Evolutionary conservation across 2,888 invertebrate genomes (phyloP).

Genomic region (Parascotia fuliginaria): DNA sequence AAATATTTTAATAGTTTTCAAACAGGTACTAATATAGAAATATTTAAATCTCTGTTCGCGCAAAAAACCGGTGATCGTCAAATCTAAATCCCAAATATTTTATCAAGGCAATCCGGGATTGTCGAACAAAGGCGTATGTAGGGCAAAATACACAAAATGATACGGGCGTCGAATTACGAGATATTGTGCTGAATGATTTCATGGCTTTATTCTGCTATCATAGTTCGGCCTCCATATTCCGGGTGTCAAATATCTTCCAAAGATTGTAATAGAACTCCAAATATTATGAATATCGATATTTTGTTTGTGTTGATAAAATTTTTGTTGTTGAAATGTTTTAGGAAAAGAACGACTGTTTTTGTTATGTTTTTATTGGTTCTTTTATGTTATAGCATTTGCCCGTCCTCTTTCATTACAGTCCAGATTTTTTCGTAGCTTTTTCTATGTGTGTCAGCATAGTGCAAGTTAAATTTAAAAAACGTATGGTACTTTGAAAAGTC

Average conservation of each 20-base stretch:
- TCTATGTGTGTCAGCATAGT: no score
- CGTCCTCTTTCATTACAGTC: no score
- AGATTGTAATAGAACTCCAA: slow-evolving; percentile 16
- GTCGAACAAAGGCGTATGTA: slow-evolving; percentile 26
- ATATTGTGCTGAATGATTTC: slow-evolving; percentile 36
- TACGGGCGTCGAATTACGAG: slow-evolving; percentile 53
- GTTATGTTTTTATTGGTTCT: no score
- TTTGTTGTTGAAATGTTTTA: no score
- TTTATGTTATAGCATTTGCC: no score
- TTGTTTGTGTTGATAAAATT: neutral
- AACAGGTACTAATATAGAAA: neutral
- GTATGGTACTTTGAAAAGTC: no score
- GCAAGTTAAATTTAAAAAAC: no score
- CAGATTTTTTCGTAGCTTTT: no score
- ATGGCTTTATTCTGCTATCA: slow-evolving; percentile 26
- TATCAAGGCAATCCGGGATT: slow-evolving; percentile 9
- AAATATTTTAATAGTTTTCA: no score
- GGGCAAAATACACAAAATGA: slow-evolving; percentile 50
- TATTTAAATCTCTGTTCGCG: no score
- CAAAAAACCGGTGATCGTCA: no score
- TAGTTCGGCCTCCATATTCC: slow-evolving; percentile 16
- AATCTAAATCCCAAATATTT: slow-evolving; percentile 28
- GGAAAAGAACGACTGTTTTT: no score
- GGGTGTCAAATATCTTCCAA: slow-evolving; percentile 32
- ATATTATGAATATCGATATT: slow-evolving; percentile 13